Evolutionary conservation across 2,113 vertebrate species (phyloP), one percentile per base, ranked within the genome.

Genomic region (Neolamprologus sp.): DNA sequence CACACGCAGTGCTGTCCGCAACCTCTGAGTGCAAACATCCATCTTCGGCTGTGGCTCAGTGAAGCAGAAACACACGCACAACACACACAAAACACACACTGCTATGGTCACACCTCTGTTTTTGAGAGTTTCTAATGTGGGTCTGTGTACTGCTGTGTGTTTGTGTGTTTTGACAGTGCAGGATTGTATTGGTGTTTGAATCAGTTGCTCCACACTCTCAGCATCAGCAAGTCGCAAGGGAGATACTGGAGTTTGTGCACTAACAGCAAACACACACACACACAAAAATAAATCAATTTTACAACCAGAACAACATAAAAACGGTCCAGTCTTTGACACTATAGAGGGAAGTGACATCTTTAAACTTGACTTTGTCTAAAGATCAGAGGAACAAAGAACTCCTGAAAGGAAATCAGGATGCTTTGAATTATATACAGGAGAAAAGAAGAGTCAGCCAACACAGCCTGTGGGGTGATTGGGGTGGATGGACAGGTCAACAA

Each of bases 11-110:
- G 80, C 81, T 80, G 57, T 88, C 63, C 30, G 60, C 63, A 60
- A 71, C 13, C 81, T 42, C 51, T 75, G 8, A 10, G 42, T 35
- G 21, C 21, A 92, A 90, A 92, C 85, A 90, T 84, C 81, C 88
- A 30, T 53, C 58, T 55, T 35, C 33, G 71, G 78, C 60, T 55
- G 5, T 51, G 12, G 78, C 51, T 73, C 86, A 85, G 10, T 26
- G 88, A 86, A 73, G 86, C 91, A 87, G 49, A 86, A 88, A 86
- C 85, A 89, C 35, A 86, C 23, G 6, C 57, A 82, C 73, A 60
- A 45, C 54, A 80, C 35, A 80, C 51, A 17, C 30, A 80, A 49
- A 49, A 30, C 16, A 12, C 45, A 51, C 73, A 78, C 73, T 33
- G 73, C 73, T 33, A 49, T 51, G 45, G 73, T 78, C 73, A 78